These are phyloP conservation scores for Drosophila colorata DNA, from an alignment of 2,888 invertebrate genomes.

Conservation along the genomic window DNA sequence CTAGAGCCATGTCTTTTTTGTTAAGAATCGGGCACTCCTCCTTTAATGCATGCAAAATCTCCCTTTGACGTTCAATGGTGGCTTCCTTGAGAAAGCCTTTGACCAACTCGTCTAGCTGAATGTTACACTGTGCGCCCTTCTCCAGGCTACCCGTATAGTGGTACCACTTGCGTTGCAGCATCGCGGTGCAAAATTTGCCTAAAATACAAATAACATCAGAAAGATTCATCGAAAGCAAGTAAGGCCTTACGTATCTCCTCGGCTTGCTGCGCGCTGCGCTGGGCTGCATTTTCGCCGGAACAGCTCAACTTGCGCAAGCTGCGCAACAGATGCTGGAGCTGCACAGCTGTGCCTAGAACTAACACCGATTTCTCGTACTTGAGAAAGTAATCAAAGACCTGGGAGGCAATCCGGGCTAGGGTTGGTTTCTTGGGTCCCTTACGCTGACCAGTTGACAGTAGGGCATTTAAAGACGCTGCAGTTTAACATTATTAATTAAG, in stretches of 20 bases:
- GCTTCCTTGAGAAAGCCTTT: conserved; percentile 88
- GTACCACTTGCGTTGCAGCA: conserved; percentile 90
- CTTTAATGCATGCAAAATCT: conserved; percentile 86
- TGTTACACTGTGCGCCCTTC: conserved; percentile 89
- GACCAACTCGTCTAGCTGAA: conserved; percentile 88
- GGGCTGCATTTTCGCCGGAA: conserved; percentile 35
- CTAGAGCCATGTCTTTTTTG: conserved; percentile 87
- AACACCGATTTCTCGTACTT: conserved; percentile 73
- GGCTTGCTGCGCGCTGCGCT: conserved; percentile 47
- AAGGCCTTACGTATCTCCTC: conserved; percentile 77
- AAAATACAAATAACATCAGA: neutral
- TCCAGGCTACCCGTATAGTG: conserved; percentile 88
- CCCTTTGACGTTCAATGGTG: conserved; percentile 87
- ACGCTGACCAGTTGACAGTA: conserved; percentile 49
- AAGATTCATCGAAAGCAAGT: neutral
- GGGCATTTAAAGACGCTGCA: conserved; percentile 70
- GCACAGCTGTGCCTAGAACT: conserved; percentile 82
- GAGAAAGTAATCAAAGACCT: conserved; percentile 72
- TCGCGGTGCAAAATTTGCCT: conserved; percentile 86
- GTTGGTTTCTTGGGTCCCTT: conserved; percentile 33
- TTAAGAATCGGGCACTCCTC: conserved; percentile 87
- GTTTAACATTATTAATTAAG: neutral
- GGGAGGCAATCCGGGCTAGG: conserved; percentile 50
- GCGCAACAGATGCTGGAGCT: conserved; percentile 77
- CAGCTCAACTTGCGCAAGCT: conserved; percentile 71